These are phyloP conservation scores for Dendrocincla tyrannina DNA, from an alignment of 2,797 vertebrate genomes.

Conservation along the genomic window DNA sequence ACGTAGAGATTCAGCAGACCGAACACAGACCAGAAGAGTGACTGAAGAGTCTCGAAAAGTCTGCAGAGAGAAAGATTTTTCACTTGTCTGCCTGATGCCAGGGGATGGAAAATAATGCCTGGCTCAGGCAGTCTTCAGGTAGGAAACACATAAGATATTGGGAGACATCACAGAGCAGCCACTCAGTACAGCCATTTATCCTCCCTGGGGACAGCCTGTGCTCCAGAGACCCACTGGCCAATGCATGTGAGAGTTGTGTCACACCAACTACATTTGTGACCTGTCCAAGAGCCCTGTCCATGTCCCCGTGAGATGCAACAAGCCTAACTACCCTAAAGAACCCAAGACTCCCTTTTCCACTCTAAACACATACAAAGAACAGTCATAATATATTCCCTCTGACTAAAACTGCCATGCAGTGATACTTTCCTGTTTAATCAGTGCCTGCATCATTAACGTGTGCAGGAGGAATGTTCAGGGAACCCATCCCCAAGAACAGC, in stretches of 20 bases:
- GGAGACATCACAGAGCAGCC: not conserved
- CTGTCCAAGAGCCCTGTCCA: not conserved
- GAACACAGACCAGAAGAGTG: conserved; percentile 96
- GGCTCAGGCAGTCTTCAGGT: not conserved
- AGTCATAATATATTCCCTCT: not conserved
- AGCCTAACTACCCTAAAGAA: not conserved
- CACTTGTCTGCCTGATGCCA: not conserved
- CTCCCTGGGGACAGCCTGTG: not conserved
- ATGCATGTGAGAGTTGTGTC: not conserved
- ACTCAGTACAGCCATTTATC: not conserved
- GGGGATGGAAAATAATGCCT: not conserved
- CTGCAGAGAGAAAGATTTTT: conserved; percentile 70
- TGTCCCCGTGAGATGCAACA: not conserved
- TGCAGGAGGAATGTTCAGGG: not conserved
- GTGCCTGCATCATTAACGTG: not conserved
- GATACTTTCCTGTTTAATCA: not conserved
- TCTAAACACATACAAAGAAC: not conserved
- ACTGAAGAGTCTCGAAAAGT: conserved; percentile 95
- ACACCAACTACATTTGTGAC: not conserved
- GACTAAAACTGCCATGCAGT: not conserved
- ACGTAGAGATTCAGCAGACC: conserved; percentile 94
- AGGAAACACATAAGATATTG: rapidly evolving
- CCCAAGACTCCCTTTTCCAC: not conserved
- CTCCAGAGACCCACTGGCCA: not conserved
- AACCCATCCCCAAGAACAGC: not conserved